Evolutionary conservation across 2,888 invertebrate genomes (phyloP), one percentile per base, ranked within the genome.

Genomic region (Brenthis ino): DNA sequence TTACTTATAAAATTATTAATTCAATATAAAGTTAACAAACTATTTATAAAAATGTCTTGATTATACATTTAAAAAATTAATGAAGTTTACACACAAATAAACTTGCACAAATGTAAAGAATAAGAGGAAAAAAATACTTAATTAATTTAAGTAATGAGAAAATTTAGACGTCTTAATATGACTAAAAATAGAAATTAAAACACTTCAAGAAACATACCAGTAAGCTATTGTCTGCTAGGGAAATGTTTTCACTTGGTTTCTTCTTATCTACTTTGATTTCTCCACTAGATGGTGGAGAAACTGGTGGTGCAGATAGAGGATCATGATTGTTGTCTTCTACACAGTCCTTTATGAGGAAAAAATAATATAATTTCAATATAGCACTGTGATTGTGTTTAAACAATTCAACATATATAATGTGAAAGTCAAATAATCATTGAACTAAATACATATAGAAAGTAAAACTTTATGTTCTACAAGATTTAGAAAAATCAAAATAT

Each of bases 201-300:
- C n/a, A n/a, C 1, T 14, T 14, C 12, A 13, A 51, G 6, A 51
- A 51, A 12, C n/a, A 51, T 16, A 93, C 95, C 87, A 95, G 84
- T 72, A 96, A 85, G 70, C 95, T 94, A 78, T 95, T 95, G 77
- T 96, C 96, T 58, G 94, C 94, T 60, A 96, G 79, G 2, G 94
- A 93, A 1, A 94, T 93, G 82, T 93, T 94, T 72, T 93, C 93
- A 75, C 79, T 92, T 0, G 89, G 86, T 64, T 92, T 93, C 74
- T 86, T 88, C 76, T 89, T 92, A 47, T 91, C 91, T 2, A 84
- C 73, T 63, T 87, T 87, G 2, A 82, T 77, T 58, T 89, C 88
- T 4, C 71, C 77, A 0, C 82, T 76, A 0, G 85, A 74, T 6
- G 87, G 81, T 6, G 82, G 75, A 6, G 82, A 79, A 0, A 79